These are phyloP conservation scores for Drosophila teissieri DNA, from an alignment of 1,140 invertebrate species.

Conservation along the genomic window DNA sequence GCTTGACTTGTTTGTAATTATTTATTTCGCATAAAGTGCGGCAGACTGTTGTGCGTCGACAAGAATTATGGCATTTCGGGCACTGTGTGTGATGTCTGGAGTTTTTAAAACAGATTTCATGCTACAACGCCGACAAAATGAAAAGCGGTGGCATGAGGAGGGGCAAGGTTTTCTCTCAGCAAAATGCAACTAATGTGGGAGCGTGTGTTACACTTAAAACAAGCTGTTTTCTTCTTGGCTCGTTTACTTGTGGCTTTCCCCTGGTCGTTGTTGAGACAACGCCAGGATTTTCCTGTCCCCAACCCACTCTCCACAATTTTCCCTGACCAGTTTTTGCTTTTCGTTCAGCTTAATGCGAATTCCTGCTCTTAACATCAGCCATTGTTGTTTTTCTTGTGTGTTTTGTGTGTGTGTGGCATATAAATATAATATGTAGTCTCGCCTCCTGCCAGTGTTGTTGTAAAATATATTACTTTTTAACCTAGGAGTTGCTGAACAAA, in stretches of 20 bases:
- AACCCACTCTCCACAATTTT: neutral
- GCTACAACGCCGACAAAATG: constrained; percentile 67
- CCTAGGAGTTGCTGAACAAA: constrained; percentile 30
- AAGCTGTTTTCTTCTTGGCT: constrained; percentile 68
- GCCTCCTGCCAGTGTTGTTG: constrained; percentile 64
- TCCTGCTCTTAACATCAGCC: constrained; percentile 77
- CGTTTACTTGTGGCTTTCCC: constrained; percentile 78
- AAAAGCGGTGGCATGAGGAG: constrained; percentile 41
- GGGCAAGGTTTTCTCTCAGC: constrained; percentile 19
- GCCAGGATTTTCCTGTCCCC: neutral
- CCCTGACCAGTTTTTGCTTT: constrained; percentile 60
- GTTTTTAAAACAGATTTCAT: constrained; percentile 79
- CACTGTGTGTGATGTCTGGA: constrained; percentile 64
- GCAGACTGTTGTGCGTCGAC: constrained; percentile 73
- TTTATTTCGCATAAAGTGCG: constrained; percentile 75
- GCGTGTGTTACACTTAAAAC: constrained; percentile 63
- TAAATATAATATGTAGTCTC: constrained; percentile 80
- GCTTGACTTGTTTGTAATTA: constrained; percentile 81
- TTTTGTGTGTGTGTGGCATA: constrained; percentile 48
- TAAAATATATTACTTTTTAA: constrained; percentile 80
- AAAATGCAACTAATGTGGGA: constrained; percentile 38
- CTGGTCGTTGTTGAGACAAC: constrained; percentile 51
- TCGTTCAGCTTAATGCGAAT: constrained; percentile 80
- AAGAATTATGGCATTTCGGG: constrained; percentile 76
- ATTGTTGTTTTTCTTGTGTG: constrained; percentile 54